phyloP scores from a whole-genome alignment of 2,797 vertebrate species.

The Sitta carolinensis region DNA sequence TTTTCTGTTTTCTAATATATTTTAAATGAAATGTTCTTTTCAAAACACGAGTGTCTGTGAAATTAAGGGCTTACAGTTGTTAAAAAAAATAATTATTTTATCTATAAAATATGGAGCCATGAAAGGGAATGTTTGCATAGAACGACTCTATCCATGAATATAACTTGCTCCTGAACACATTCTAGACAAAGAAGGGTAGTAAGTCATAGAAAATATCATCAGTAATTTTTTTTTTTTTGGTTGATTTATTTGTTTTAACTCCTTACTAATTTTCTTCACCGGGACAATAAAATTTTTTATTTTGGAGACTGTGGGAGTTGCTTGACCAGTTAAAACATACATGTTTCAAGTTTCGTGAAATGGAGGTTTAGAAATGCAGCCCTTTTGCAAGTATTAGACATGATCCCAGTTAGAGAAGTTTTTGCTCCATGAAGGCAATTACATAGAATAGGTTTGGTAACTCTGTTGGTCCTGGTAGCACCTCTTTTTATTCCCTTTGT shows the following conservation, averaged over 20 bases:
- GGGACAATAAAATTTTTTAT: not conserved
- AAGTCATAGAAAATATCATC: not conserved
- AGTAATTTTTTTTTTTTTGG: not conserved
- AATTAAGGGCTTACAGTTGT: not conserved
- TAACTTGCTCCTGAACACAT: not conserved
- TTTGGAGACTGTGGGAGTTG: not conserved
- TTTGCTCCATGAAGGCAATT: not conserved
- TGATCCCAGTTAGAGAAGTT: not conserved
- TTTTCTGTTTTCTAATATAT: not conserved
- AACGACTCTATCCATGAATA: not conserved
- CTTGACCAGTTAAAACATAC: not conserved
- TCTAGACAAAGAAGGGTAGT: not conserved
- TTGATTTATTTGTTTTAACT: not conserved
- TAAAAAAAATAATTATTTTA: not conserved
- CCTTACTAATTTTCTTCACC: not conserved
- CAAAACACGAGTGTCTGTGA: not conserved
- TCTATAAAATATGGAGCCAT: not conserved
- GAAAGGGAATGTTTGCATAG: not conserved
- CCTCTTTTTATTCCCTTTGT: not conserved
- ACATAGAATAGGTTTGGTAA: not conserved
- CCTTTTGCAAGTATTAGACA: not conserved
- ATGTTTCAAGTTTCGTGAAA: not conserved
- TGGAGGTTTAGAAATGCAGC: not conserved
- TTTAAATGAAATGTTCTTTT: not conserved
- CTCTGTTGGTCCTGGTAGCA: not conserved